Percentiles rank a stretch among this genome's conserved stretches.
Evolutionary conservation across 2,113 vertebrate genomes (phyloP).

Genomic region (Clarias gariepinus): DNA sequence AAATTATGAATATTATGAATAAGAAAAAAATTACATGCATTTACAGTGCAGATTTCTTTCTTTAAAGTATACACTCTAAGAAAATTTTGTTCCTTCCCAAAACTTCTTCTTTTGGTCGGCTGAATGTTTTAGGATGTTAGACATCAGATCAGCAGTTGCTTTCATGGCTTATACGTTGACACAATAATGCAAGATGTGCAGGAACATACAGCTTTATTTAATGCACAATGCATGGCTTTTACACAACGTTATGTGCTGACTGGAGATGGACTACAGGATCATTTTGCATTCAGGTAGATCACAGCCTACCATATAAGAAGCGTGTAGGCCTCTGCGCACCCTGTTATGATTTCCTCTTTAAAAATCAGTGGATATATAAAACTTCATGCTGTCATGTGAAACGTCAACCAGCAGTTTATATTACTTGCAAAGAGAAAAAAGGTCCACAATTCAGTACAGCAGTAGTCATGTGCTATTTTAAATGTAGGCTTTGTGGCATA

Average conservation of each 20-base stretch:
- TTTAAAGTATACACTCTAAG: background rate
- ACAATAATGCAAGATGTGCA: background rate
- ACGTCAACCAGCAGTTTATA: background rate
- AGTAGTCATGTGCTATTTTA: background rate
- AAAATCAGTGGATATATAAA: background rate
- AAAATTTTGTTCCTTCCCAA: background rate
- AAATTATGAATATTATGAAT: background rate
- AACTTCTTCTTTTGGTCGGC: background rate
- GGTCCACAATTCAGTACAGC: background rate
- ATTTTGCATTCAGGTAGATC: conserved; percentile 4
- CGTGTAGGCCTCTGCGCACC: background rate
- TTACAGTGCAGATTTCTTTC: background rate
- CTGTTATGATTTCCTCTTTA: background rate
- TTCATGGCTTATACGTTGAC: background rate
- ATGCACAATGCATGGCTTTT: background rate
- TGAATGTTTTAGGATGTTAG: background rate
- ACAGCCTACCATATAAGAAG: background rate
- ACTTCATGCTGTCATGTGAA: background rate
- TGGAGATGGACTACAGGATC: background rate
- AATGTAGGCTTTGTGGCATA: background rate
- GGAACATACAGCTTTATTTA: no score
- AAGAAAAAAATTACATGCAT: background rate
- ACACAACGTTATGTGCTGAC: background rate
- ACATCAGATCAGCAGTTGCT: background rate
- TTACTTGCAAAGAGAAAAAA: conserved; percentile 3